Conservation (phyloP, 2,113 vertebrate genomes). For the Epinephelus cyanopodus region DNA sequence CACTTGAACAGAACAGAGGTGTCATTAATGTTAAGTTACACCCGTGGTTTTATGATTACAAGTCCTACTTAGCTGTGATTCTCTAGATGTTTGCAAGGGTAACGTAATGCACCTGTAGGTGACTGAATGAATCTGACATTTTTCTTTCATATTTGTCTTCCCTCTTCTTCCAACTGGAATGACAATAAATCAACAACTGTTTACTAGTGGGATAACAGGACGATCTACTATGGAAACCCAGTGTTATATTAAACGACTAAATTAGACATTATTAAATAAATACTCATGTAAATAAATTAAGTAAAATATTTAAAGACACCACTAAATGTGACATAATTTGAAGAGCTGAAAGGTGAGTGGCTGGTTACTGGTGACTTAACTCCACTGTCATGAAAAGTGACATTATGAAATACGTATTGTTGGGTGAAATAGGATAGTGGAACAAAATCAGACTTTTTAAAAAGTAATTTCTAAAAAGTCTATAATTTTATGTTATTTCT, state of each 20-base stretch:
- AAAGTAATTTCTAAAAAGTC: background rate
- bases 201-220: background rate
- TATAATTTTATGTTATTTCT: background rate
- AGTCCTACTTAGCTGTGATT: too few relatives aligned
- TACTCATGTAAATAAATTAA: background rate
- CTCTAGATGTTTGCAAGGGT: too few relatives aligned
- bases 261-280: background rate
- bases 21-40: too few relatives aligned
- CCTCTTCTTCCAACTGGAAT: too few relatives aligned
- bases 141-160: too few relatives aligned
- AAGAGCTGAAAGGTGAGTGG: background rate
- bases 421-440: background rate
- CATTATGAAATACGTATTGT: background rate
- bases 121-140: too few relatives aligned
- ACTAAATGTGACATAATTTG: background rate
- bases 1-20: too few relatives aligned
- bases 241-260: background rate
- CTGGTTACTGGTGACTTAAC: background rate
- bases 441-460: background rate
- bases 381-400: background rate
- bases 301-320: background rate
- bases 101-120: too few relatives aligned
- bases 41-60: too few relatives aligned
- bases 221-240: background rate
- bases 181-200: background rate